Base-by-base conservation (phyloP, 2,888 invertebrate genomes). In the Urechis unicinctus region DNA sequence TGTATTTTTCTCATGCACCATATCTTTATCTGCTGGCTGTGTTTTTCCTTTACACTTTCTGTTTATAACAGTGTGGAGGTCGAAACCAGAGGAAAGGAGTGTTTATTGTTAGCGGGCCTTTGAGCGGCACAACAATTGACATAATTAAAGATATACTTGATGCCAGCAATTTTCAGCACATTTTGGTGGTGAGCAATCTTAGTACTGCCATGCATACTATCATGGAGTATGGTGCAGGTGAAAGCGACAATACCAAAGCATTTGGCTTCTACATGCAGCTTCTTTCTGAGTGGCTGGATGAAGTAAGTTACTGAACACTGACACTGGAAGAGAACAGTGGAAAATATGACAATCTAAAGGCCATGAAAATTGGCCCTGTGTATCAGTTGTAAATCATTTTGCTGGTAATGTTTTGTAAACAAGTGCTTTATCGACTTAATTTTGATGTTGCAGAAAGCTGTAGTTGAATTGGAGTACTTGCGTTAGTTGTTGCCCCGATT, bases 141-240 rank as follows among this genome's bases (percentile, higher is more conserved):
- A 83, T 84, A 9, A 78, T 86, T 45, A 78, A 80, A 61, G 82
- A 85, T 63, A 83, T 87, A 26, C 81, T 86, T 31, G 75, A 79
- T 4, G 82, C 82, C 63, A 85, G 85, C 74, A 76, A 81, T 42
- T 83, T 87, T 58, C 81, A 84, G 6, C 82, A 83, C 66, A 85
- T 85, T 57, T 81, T 83, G 3, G 75, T 87, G 2, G 79, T 86
- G 61, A 83, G 84, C 21, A 80, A 82, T 26, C 81, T 83, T 1
- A 82, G 83, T 65, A 72, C 83, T 26, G 82, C 81, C 52, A 78
- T 84, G 31, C 81, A 85, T 45, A 80, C 80, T 50, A 77, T 82
- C 59, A 67, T 83, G 24, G 58, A 74, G 62, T 60, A 77, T 71
- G 77, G 72, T 68, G 54, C 66, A 62, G 63, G 64, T 25, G 71